A percentile compares a stretch with the other conserved stretches of the same genome.
Conservation (phyloP, 1,140 invertebrate species). For the Nautilus pompilius region DNA sequence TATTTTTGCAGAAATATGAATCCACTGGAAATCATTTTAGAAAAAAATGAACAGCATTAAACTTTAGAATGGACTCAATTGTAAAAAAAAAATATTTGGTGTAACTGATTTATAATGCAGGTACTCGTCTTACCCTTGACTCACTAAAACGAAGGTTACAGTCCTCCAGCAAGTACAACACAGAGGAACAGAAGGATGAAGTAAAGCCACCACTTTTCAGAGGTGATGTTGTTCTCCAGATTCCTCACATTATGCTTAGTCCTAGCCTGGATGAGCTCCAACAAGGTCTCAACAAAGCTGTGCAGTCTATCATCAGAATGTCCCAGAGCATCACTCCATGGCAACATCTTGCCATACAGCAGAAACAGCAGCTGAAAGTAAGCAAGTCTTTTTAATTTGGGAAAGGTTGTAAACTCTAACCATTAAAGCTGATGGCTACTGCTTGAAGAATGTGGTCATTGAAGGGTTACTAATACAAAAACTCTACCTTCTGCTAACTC, state of each 20-base stretch:
- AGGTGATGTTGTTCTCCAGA: conserved; percentile 72
- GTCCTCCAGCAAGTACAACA: conserved; percentile 45
- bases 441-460: too few relatives aligned
- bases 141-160: conserved; percentile 54
- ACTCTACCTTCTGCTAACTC: too few relatives aligned
- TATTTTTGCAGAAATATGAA: too few relatives aligned
- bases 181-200: conserved; percentile 38
- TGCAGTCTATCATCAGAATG: conserved; percentile 54
- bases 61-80: too few relatives aligned
- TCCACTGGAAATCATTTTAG: too few relatives aligned
- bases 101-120: too few relatives aligned
- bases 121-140: conserved; percentile 52
- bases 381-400: neutral
- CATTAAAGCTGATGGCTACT: too few relatives aligned
- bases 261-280: conserved; percentile 90
- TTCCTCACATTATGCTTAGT: conserved; percentile 81
- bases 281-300: conserved; percentile 72
- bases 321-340: conserved; percentile 53
- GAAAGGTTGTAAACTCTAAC: too few relatives aligned
- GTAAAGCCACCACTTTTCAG: conserved; percentile 47
- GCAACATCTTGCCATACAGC: conserved; percentile 50
- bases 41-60: too few relatives aligned
- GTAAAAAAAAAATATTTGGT: too few relatives aligned
- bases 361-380: conserved; percentile 53
- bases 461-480: too few relatives aligned